Evolutionary conservation across 1,140 invertebrate genomes (phyloP).

Genomic region (Dolichoris vasculosae): DNA sequence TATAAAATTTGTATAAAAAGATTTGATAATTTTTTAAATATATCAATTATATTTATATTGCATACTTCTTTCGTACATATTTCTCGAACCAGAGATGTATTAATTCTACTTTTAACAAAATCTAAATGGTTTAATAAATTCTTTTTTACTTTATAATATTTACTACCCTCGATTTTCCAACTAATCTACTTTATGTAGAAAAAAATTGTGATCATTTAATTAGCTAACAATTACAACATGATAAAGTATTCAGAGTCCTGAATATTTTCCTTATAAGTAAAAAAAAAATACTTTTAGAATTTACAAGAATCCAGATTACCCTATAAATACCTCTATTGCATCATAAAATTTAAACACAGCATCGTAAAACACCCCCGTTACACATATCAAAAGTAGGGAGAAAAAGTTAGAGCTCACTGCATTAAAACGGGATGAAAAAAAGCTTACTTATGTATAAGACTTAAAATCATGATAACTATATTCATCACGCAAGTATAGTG

Average conservation of each 20-base stretch:
- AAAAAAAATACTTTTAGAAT: conserved; percentile 24
- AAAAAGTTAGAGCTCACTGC: not conserved
- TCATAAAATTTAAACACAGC: conserved; percentile 21
- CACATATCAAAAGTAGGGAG: not conserved
- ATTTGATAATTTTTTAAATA: too few relatives aligned
- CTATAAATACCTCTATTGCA: conserved; percentile 13
- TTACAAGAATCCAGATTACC: conserved; percentile 26
- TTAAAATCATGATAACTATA: too few relatives aligned
- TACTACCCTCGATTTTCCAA: too few relatives aligned
- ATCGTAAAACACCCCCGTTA: conserved; percentile 6
- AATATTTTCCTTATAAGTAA: not conserved
- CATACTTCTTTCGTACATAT: too few relatives aligned
- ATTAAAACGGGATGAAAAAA: not conserved
- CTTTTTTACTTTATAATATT: too few relatives aligned
- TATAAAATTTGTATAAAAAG: too few relatives aligned
- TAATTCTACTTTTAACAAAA: too few relatives aligned
- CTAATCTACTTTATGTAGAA: conserved; percentile 10
- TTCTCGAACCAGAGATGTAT: too few relatives aligned
- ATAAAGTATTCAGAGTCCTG: conserved; percentile 35
- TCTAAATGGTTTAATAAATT: too few relatives aligned
- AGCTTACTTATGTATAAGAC: too few relatives aligned
- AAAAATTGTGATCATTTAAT: conserved; percentile 40
- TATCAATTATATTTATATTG: too few relatives aligned
- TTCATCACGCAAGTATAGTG: too few relatives aligned
- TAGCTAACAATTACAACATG: conserved; percentile 39